Evolutionary conservation across 2,797 vertebrate genomes (phyloP).

Genomic region (Naso thynnoides): DNA sequence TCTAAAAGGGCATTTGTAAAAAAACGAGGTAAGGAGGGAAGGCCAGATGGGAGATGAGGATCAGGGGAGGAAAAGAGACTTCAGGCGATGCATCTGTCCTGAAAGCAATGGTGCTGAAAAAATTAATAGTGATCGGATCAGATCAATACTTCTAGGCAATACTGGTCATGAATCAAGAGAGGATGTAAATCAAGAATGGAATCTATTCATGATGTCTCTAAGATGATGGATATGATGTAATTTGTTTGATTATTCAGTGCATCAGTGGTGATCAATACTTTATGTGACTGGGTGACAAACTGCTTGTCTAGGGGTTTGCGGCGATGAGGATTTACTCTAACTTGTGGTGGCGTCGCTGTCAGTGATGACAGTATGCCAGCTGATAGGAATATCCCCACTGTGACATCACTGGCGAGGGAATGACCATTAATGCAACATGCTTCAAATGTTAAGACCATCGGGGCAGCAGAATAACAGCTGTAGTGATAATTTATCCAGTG

Average conservation of each 20-base stretch:
- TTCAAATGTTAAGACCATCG: neutral
- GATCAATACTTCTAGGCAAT: constrained; percentile 12
- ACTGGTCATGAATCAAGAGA: constrained; percentile 7
- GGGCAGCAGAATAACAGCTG: neutral
- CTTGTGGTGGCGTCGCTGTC: neutral
- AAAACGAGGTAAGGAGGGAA: neutral
- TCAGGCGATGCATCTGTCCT: neutral
- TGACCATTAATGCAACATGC: neutral
- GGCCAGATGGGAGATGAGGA: constrained; percentile 13
- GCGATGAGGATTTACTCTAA: neutral
- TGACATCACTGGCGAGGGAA: neutral
- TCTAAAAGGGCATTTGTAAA: constrained; percentile 53
- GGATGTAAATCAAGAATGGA: too few relatives aligned
- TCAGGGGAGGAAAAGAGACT: constrained; percentile 4
- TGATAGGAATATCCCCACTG: neutral
- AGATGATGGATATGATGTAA: constrained; percentile 10
- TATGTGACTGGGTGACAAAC: too few relatives aligned
- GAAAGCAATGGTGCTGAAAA: neutral
- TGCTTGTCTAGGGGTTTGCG: neutral
- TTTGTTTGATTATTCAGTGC: constrained; percentile 3
- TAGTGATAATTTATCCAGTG: neutral
- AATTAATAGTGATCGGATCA: neutral
- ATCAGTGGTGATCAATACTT: constrained; percentile 20
- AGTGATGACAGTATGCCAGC: neutral
- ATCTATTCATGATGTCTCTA: neutral